Base-by-base conservation (phyloP, 1,140 invertebrate species). In the Matsumurasca onukii region DNA sequence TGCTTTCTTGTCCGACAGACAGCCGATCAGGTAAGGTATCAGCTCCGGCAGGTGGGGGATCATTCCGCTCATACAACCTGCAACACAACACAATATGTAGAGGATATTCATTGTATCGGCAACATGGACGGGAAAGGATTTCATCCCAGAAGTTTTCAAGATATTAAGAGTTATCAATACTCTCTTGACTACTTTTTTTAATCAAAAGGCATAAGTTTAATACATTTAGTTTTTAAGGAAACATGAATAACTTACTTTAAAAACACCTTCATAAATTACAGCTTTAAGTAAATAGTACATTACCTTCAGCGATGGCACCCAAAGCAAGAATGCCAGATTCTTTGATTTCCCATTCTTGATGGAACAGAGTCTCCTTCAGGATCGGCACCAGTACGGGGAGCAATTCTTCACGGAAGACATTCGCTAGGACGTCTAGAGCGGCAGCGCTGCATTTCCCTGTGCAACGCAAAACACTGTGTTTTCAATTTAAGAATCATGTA, bases 261-360 rank as follows among this genome's bases (percentile, higher is more conserved):
- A n/a, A n/a, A n/a, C n/a, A n/a, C n/a, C n/a, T n/a, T n/a, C n/a
- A n/a, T n/a, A n/a, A n/a, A n/a, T n/a, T n/a, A n/a, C n/a, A n/a
- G n/a, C 17, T 39, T 39, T 39, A 17, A 39, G 17, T 39, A 39
- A 39, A 39, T 39, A 39, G 34, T 39, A 5, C 17, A 39, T 39
- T 17, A 87, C 87, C 98, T 86, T 99, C 97, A n/a, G 98, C 97
- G 71, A 99, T 98, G 15, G 98, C 98, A 70, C 98, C 98, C 39
- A 99, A 79, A 12, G 96, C 95, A 24, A 99, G 80, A 71, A 99
- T 98, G 22, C 94, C 97, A 65, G 93, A 95, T 79, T 98, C 97
- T 81, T 98, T 98, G 25, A 99, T 92, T 73, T 95, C 91, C 98
- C 98, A 99, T 69, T 97, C 92, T 63, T 90, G 86, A 79, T 98